Evolutionary conservation across 2,888 invertebrate species (phyloP), one percentile per base, ranked within the genome.

Genomic region (Euproctis similis): DNA sequence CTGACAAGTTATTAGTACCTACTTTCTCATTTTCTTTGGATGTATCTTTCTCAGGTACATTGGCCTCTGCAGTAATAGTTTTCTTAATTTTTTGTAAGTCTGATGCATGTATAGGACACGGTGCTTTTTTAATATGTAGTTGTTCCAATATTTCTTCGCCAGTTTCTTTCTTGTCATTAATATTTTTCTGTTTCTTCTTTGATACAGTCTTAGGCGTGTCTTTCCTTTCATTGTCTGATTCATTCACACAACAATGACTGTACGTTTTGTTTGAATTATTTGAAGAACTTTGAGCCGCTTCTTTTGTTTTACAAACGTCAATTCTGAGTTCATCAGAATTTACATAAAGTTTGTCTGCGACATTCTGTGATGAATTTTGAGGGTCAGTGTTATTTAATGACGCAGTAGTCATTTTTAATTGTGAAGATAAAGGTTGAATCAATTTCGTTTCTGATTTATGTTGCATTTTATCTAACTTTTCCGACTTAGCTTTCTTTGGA

Each of bases 401-500:
- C 3, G n/a, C 28, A 8, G 1, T 10, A 4, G 31, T 36, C n/a
- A 19, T 7, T 28, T n/a, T 28, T 2, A 20, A 4, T 33, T 50
- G 46, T 23, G 31, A 34, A 14, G 38, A 21, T 9, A 9, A 3
- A 2, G 23, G 16, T 11, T 33, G 29, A 19, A 30, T 21, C 10
- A 30, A 10, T 28, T 33, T 31, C 13, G 13, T 18, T 11, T 38
- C 37, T 2, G 28, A 4, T 8, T 28, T 24, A 4, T 21, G 25
- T 4, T 23, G 26, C 1, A 19, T 2, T 28, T 40, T 45, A 26
- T 33, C 42, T 5, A 30, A 25, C 28, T 45, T 52, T 42, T 36
- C 53, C n/a, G 50, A 50, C 30, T 47, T 42, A 4, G 41, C 47
- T 22, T 46, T 41, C 22, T 52, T 51, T 9, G 22, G 26, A 9